Conservation (phyloP, 2,888 invertebrate genomes). For the Melipona beecheii region DNA sequence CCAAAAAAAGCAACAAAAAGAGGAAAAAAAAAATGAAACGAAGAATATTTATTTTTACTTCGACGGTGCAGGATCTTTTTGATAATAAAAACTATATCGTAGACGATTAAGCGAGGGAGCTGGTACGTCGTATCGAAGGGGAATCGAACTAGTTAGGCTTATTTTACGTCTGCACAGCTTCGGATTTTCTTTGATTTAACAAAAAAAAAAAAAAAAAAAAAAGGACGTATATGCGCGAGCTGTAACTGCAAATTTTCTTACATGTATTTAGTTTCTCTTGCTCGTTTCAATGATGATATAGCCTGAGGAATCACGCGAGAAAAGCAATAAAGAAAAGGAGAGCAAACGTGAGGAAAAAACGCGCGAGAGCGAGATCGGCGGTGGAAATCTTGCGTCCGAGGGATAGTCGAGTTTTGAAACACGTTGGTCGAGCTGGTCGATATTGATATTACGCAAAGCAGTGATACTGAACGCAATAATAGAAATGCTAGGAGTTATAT, state of each 20-base stretch:
- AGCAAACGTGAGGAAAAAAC: not conserved
- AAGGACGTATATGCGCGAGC: not conserved
- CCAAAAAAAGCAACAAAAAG: constrained; percentile 21
- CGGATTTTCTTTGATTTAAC: constrained; percentile 49
- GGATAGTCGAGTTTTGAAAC: constrained; percentile 38
- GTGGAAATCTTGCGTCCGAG: constrained; percentile 52
- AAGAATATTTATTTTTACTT: constrained; percentile 71
- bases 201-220: constrained; percentile 10
- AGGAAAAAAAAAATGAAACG: not conserved
- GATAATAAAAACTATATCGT: constrained; percentile 42
- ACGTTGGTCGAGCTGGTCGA: constrained; percentile 20
- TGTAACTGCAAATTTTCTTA: constrained; percentile 10
- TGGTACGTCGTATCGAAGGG: constrained; percentile 24
- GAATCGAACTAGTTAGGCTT: constrained; percentile 44
- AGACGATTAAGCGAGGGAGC: constrained; percentile 47
- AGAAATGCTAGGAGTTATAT: constrained; percentile 64
- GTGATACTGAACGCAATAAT: constrained; percentile 75
- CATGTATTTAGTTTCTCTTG: constrained; percentile 23
- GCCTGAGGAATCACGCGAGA: not conserved
- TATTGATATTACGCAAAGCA: constrained; percentile 52
- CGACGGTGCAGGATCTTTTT: constrained; percentile 64
- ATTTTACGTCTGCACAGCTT: constrained; percentile 58
- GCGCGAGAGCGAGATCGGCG: constrained; percentile 2
- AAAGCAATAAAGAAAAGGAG: not conserved
- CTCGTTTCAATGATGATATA: constrained; percentile 5